Conservation (phyloP, 1,140 invertebrate species). For the Sarcophaga peregrina region DNA sequence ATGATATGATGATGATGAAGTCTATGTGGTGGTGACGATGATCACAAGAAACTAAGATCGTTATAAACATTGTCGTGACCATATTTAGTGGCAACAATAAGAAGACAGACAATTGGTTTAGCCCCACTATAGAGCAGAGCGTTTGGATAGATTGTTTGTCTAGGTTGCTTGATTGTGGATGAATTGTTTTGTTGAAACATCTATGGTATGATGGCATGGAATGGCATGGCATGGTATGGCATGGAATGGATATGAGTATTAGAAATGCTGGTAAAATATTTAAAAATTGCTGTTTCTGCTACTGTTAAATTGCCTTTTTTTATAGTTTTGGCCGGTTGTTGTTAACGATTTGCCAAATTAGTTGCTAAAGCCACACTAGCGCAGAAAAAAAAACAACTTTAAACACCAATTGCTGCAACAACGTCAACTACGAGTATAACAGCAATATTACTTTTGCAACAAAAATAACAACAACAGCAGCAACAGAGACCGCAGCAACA, state of each 20-base stretch:
- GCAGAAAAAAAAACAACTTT: too few relatives aligned
- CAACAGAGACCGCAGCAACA: background rate
- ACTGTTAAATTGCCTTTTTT: slow-evolving; percentile 25
- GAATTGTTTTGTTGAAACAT: too few relatives aligned
- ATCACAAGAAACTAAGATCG: background rate
- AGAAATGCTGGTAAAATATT: slow-evolving; percentile 10
- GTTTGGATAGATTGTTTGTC: background rate
- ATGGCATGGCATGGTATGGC: too few relatives aligned
- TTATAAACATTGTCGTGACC: slow-evolving; percentile 20
- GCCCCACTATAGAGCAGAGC: background rate
- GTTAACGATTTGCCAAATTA: slow-evolving; percentile 27
- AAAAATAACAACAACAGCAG: background rate
- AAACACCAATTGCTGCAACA: background rate
- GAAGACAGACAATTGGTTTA: background rate
- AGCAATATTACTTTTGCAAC: too few relatives aligned
- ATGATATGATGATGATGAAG: background rate
- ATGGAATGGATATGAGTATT: slow-evolving; percentile 3
- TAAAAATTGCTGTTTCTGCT: slow-evolving; percentile 14
- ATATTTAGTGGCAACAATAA: slow-evolving; percentile 13
- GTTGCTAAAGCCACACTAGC: background rate
- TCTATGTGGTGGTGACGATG: background rate
- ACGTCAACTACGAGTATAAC: background rate
- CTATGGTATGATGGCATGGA: too few relatives aligned
- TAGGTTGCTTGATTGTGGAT: too few relatives aligned
- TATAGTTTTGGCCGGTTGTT: slow-evolving; percentile 13